Evolutionary conservation across 2,888 invertebrate species (phyloP).

Genomic region (Endotricha flammealis): DNA sequence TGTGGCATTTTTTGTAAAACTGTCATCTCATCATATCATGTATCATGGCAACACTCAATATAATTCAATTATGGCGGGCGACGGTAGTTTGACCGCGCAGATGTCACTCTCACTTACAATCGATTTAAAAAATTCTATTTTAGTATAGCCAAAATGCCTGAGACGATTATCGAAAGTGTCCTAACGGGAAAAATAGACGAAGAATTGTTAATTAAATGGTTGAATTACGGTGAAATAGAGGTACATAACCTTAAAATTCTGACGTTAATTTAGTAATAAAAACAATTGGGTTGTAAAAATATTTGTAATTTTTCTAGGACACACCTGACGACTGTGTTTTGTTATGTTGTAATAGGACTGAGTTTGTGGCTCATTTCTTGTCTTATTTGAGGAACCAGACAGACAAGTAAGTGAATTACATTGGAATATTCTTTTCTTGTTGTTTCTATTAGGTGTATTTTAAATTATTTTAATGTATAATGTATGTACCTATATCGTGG

Average conservation of each 20-base stretch:
- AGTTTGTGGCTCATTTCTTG: conserved; percentile 78
- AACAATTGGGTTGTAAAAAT: conserved; percentile 18
- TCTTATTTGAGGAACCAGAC: conserved; percentile 76
- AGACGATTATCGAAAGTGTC: conserved; percentile 66
- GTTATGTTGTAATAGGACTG: conserved; percentile 57
- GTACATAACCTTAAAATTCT: conserved; percentile 52
- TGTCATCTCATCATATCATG: too few species aligned
- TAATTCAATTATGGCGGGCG: too few species aligned
- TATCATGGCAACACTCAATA: too few species aligned
- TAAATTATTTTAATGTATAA: too few species aligned
- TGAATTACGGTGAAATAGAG: conserved; percentile 56
- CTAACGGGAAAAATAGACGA: conserved; percentile 59
- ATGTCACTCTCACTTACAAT: conserved; percentile 27
- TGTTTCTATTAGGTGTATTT: too few species aligned
- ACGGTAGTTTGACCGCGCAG: conserved; percentile 30
- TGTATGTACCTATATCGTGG: too few species aligned
- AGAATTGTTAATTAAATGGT: conserved; percentile 60
- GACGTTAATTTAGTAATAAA: conserved; percentile 6
- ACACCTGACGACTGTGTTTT: conserved; percentile 54
- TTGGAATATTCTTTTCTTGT: too few species aligned
- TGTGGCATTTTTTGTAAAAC: too few species aligned
- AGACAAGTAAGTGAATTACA: conserved; percentile 51
- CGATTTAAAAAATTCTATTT: conserved; percentile 33
- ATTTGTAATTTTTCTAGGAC: conserved; percentile 43
- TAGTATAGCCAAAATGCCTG: conserved; percentile 54